Evolutionary conservation across 2,113 vertebrate species (phyloP).

Genomic region (Nycticryphes semicollaris): DNA sequence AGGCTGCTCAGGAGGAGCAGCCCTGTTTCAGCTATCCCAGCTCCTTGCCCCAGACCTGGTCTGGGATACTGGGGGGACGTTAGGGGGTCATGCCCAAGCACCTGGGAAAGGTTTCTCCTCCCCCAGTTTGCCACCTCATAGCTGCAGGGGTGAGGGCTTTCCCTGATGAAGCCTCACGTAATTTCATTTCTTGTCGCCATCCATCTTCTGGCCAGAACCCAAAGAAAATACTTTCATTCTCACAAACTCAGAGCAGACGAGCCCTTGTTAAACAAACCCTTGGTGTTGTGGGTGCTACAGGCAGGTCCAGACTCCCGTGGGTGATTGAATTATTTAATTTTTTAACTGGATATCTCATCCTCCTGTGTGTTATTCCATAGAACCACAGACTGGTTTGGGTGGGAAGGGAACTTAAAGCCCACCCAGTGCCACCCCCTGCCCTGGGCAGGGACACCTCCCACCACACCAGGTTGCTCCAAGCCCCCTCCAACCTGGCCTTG

Average conservation of each 20-base stretch:
- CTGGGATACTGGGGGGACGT: background rate
- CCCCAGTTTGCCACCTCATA: background rate
- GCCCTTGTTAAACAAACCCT: background rate
- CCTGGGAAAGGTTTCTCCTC: background rate
- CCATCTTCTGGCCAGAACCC: background rate
- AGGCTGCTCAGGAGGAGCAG: background rate
- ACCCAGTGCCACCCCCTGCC: background rate
- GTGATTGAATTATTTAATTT: background rate
- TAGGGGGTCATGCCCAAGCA: background rate
- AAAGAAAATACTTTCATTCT: background rate
- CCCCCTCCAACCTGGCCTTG: background rate
- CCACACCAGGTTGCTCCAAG: background rate
- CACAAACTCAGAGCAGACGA: background rate
- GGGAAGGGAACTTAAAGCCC: background rate
- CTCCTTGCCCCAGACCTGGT: background rate
- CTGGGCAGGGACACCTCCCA: background rate
- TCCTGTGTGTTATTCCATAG: fast-evolving
- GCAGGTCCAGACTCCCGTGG: background rate
- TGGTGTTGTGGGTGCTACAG: background rate
- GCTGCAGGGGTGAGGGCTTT: background rate
- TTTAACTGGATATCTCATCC: background rate
- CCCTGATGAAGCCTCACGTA: background rate
- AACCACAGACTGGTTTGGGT: background rate
- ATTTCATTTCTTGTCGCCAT: background rate
- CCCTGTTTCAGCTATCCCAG: background rate